Percentiles rank a stretch among this genome's conserved stretches.
Evolutionary conservation across 2,888 invertebrate species (phyloP).

Genomic region (Agrypnus murinus): DNA sequence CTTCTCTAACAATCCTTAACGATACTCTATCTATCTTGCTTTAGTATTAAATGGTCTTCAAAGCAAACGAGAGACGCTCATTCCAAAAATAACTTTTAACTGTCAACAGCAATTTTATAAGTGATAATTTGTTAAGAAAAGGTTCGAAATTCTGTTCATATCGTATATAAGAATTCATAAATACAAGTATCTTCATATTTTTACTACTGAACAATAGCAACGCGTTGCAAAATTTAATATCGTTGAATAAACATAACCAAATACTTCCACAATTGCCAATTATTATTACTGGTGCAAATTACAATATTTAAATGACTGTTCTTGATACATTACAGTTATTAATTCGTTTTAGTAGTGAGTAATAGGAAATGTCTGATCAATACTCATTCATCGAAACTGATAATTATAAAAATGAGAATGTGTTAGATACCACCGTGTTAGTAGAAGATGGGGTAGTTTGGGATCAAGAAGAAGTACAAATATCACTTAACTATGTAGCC

Average conservation of each 20-base stretch:
- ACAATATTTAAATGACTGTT: no score
- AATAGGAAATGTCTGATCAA: slow-evolving; percentile 28
- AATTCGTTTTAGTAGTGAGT: not conserved
- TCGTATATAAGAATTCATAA: not conserved
- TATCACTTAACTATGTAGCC: slow-evolving; percentile 52
- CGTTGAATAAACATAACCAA: slow-evolving; percentile 2
- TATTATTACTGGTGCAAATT: no score
- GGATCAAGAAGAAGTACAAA: slow-evolving; percentile 55
- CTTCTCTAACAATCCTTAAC: not conserved
- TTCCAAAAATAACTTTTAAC: slow-evolving; percentile 29
- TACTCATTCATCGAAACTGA: slow-evolving; percentile 29
- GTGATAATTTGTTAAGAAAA: slow-evolving; percentile 11
- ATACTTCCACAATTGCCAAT: not conserved
- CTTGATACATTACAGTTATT: no score
- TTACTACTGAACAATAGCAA: no score
- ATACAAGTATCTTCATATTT: no score
- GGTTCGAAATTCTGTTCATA: not conserved
- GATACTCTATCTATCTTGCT: not conserved
- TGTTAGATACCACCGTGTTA: slow-evolving; percentile 44
- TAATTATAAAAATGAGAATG: slow-evolving; percentile 30
- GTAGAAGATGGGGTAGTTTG: slow-evolving; percentile 53
- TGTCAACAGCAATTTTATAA: slow-evolving; percentile 16
- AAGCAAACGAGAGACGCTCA: not conserved
- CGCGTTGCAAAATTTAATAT: not conserved
- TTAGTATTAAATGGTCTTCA: slow-evolving; percentile 12